These are phyloP conservation scores for Syngnathus acus DNA, from an alignment of 2,797 vertebrate genomes.

Conservation along the genomic window DNA sequence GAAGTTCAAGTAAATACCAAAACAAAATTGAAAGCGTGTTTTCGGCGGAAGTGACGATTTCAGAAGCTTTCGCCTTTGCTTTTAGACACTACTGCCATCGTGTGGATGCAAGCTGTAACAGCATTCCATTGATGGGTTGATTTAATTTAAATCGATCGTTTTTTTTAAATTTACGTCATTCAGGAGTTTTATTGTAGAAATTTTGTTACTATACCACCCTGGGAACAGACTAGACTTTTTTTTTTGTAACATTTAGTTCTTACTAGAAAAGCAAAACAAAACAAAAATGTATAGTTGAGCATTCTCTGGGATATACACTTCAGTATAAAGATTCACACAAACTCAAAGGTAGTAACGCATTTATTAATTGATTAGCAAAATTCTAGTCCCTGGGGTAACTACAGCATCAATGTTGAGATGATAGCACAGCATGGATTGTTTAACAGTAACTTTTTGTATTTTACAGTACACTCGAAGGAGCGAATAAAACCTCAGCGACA, in stretches of 20 bases:
- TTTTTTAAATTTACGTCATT: not conserved
- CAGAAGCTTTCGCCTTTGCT: not conserved
- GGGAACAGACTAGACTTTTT: not conserved
- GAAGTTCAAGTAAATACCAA: too few species aligned
- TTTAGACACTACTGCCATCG: not conserved
- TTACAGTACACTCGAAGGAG: not conserved
- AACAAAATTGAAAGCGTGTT: not conserved
- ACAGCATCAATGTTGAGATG: conserved; percentile 8
- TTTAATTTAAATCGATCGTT: not conserved
- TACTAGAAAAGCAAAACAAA: not conserved
- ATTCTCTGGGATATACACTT: not conserved
- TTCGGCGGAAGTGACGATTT: not conserved
- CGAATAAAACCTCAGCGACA: not conserved
- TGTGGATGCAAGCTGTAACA: not conserved
- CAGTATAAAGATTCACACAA: not conserved
- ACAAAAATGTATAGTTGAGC: not conserved
- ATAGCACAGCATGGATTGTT: conserved; percentile 6
- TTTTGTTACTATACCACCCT: too few species aligned
- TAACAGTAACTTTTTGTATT: conserved; percentile 1
- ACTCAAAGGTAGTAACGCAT: conserved; percentile 7
- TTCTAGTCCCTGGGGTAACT: conserved; percentile 12
- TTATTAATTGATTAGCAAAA: conserved; percentile 38
- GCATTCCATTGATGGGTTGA: not conserved
- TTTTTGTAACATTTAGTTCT: too few species aligned
- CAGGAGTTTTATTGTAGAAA: too few species aligned